Evolutionary conservation across 1,140 invertebrate species (phyloP).

Genomic region (Tetranychus cinnabarinus): DNA sequence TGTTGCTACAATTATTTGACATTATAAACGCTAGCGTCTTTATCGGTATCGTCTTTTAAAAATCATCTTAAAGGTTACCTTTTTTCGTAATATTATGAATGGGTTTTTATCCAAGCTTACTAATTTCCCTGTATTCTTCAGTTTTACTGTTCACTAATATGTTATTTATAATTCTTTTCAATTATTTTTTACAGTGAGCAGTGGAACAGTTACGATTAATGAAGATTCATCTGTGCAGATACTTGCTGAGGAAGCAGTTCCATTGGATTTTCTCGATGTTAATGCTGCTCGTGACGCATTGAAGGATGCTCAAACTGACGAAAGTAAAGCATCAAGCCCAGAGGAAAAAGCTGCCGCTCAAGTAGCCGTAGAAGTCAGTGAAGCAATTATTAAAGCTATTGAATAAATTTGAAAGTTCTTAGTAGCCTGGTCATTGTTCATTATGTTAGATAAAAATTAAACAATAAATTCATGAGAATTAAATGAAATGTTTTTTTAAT

Average conservation of each 20-base stretch:
- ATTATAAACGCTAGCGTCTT: too few relatives aligned
- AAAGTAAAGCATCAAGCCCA: conserved; percentile 52
- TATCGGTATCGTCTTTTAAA: neutral
- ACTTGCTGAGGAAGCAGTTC: conserved; percentile 85
- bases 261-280: conserved; percentile 57
- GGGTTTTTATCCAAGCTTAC: conserved; percentile 27
- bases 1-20: too few relatives aligned
- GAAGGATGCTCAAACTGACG: conserved; percentile 53
- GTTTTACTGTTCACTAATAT: neutral
- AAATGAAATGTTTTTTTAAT: neutral
- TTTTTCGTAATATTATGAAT: neutral
- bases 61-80: neutral
- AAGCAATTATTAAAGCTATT: neutral
- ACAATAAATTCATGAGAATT: neutral
- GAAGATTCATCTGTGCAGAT: conserved; percentile 94
- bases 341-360: conserved; percentile 69
- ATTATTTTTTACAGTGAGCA: conserved; percentile 44
- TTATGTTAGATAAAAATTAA: neutral
- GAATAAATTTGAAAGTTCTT: neutral
- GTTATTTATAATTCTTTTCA: neutral
- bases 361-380: conserved; percentile 62
- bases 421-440: neutral
- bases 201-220: conserved; percentile 90
- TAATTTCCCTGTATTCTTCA: neutral
- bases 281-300: conserved; percentile 40